These are phyloP conservation scores for Lathamus discolor DNA, from an alignment of 2,113 vertebrate genomes.

Conservation along the genomic window DNA sequence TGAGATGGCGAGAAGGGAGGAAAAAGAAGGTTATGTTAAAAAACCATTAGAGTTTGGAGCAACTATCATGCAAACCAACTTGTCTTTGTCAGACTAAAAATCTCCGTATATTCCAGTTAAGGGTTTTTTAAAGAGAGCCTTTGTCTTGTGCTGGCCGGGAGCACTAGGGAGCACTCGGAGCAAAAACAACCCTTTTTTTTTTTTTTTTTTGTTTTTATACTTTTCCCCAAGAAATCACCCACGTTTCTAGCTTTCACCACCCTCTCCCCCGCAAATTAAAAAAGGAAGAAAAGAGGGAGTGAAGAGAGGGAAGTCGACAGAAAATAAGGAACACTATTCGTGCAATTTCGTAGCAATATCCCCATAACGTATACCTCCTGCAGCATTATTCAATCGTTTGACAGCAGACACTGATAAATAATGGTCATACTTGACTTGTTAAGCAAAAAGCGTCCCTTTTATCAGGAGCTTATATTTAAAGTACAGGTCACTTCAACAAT, in stretches of 20 bases:
- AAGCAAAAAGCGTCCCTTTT: constrained; percentile 63
- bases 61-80: constrained; percentile 59
- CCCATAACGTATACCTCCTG: constrained; percentile 36
- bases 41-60: constrained; percentile 36
- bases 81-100: constrained; percentile 32
- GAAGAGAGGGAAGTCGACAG: constrained; percentile 47
- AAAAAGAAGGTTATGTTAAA: constrained; percentile 59
- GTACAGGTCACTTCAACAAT: constrained; percentile 64
- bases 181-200: neutral
- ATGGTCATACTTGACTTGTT: constrained; percentile 67
- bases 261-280: constrained; percentile 7
- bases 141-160: constrained; percentile 10
- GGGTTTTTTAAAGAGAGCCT: neutral
- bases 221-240: constrained; percentile 21
- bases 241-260: constrained; percentile 37
- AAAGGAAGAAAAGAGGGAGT: constrained; percentile 51
- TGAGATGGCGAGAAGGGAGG: constrained; percentile 32
- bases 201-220: neutral
- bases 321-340: constrained; percentile 52
- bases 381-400: constrained; percentile 64
- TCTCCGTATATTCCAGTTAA: constrained; percentile 35
- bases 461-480: constrained; percentile 63
- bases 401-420: constrained; percentile 71
- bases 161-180: neutral
- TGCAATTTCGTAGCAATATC: constrained; percentile 65